Base-by-base conservation (phyloP, 2,113 vertebrate genomes). In the Cromileptes altivelis region DNA sequence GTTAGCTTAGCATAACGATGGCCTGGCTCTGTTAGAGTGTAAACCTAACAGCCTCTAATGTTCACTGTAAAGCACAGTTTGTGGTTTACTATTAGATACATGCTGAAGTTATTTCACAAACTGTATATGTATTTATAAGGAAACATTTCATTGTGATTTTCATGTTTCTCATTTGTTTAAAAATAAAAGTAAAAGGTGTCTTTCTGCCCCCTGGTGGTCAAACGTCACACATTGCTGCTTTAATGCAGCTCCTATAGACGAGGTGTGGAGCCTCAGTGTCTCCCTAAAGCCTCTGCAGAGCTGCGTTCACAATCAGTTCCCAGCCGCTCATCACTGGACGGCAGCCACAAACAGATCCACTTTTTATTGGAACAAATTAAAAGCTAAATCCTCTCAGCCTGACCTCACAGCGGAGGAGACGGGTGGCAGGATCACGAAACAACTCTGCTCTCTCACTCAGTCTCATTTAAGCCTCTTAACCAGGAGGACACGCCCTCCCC, bases 341-440 rank as follows among this genome's bases (percentile, higher is more conserved):
- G 21, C 72, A 23, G 58, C 57, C 72, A 53, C 72, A 17, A 45
- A n/a, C 27, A 52, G 17, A 73, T 17, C 12, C 72, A 53, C 60
- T 37, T 40, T 75, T 63, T 94, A 95, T 94, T 93, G 90, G 85
- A 94, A 94, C 86, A 92, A 95, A 93, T 93, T 95, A 92, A 92
- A 76, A 21, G 81, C 89, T 85, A 94, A 96, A 96, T 94, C 94
- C 74, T 91, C 95, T 94, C 92, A 93, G 95, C 93, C 85, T 40
- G 70, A 87, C 90, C 92, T 64, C 49, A 9, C 75, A 58, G 88
- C 63, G 0, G 6, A 19, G 25, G 17, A 19, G 25, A 25, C 53
- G 21, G 21, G 53, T 17, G 6, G 37, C 10, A 42, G 61, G 4
- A 12, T 67, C 64, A 67, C 25, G 45, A 63, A 88, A 50, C n/a